A percentile compares a stretch with the other conserved stretches of the same genome.
phyloP scores from a whole-genome alignment of 2,797 vertebrate genomes.

The Fistularia commersonii region DNA sequence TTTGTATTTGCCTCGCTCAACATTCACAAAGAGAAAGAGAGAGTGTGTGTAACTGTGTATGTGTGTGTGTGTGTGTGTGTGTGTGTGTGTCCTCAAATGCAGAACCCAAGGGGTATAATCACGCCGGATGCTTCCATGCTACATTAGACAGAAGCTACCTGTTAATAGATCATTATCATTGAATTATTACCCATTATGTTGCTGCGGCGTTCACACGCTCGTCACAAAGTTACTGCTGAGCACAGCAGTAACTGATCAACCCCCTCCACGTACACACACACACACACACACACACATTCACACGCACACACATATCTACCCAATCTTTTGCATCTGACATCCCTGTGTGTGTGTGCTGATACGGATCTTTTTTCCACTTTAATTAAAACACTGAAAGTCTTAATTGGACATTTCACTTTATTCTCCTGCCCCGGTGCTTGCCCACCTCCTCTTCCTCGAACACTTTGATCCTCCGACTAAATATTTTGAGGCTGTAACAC shows the following conservation, averaged over 20 bases:
- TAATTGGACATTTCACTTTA: slow-evolving; percentile 66
- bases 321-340: slow-evolving; percentile 50
- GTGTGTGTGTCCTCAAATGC: slow-evolving; percentile 25
- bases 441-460: slow-evolving; percentile 32
- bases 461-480: slow-evolving; percentile 56
- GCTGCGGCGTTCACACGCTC: slow-evolving; percentile 33
- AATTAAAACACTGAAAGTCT: slow-evolving; percentile 67
- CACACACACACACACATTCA: too few species aligned
- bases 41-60: slow-evolving; percentile 32
- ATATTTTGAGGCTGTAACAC: slow-evolving; percentile 48
- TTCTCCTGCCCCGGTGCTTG: slow-evolving; percentile 23
- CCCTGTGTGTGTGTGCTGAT: slow-evolving; percentile 48
- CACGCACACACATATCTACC: too few species aligned
- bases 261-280: too few species aligned
- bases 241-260: slow-evolving; percentile 47
- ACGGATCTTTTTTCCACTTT: slow-evolving; percentile 35
- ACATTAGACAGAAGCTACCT: slow-evolving; percentile 53
- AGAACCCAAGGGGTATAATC: slow-evolving; percentile 33
- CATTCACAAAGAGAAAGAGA: too few species aligned
- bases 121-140: slow-evolving; percentile 31
- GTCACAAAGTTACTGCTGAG: slow-evolving; percentile 58
- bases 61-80: slow-evolving; percentile 16
- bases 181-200: slow-evolving; percentile 65
- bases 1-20: slow-evolving; percentile 55
- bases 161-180: slow-evolving; percentile 69